These are phyloP conservation scores for Leiothrix lutea DNA, from an alignment of 2,113 vertebrate genomes.

Conservation along the genomic window DNA sequence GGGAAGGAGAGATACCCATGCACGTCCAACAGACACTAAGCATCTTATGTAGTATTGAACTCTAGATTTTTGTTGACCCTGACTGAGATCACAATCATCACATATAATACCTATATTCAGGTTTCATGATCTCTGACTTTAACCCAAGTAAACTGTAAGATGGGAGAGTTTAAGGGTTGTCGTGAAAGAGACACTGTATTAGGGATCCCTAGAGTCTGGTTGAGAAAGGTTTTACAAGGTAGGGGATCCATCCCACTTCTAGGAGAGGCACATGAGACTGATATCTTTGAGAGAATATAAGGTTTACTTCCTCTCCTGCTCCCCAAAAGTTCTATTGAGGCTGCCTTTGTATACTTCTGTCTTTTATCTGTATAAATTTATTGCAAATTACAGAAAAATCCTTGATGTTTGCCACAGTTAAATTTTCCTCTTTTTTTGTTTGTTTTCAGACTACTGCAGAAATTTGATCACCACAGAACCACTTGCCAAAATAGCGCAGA, in stretches of 20 bases:
- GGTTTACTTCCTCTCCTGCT: not conserved
- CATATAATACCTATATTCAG: not conserved
- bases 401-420: constrained; percentile 29
- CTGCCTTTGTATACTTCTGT: not conserved
- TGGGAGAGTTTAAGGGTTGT: not conserved
- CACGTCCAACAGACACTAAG: not conserved
- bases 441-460: constrained; percentile 32
- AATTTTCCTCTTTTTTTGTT: constrained; percentile 30
- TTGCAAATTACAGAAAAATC: not conserved
- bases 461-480: constrained; percentile 24
- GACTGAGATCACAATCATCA: not conserved
- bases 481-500: constrained; percentile 27
- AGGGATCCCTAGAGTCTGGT: not conserved
- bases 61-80: not conserved
- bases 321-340: not conserved
- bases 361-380: not conserved
- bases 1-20: not conserved
- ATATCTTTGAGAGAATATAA: not conserved
- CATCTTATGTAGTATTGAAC: not conserved
- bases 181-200: not conserved
- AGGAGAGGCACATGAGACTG: not conserved
- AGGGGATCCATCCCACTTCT: not conserved
- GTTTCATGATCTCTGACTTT: not conserved
- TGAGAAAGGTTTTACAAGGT: not conserved
- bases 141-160: not conserved